Conservation (phyloP, 1,140 invertebrate species). For the Hetaerina americana region DNA sequence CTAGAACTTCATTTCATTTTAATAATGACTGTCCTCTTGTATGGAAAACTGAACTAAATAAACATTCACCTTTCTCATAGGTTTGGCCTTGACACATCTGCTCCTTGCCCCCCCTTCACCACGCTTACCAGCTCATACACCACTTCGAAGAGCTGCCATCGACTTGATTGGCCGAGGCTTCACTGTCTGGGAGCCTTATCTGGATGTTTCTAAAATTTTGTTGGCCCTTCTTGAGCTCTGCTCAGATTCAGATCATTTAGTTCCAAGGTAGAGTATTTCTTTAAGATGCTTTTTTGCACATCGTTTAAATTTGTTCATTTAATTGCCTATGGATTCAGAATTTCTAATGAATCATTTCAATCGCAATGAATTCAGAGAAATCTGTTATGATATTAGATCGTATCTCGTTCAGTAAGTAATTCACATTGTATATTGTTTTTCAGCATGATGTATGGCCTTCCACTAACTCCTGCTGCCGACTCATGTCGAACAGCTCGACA, state of each 20-base stretch:
- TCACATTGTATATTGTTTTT: too few relatives aligned
- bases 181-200: conserved; percentile 95
- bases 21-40: neutral
- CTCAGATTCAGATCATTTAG: conserved; percentile 81
- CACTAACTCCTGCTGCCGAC: conserved; percentile 86
- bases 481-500: conserved; percentile 91
- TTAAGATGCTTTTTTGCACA: neutral
- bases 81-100: conserved; percentile 82
- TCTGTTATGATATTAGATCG: too few relatives aligned
- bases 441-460: conserved; percentile 89
- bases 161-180: conserved; percentile 94
- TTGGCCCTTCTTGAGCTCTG: conserved; percentile 86
- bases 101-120: conserved; percentile 71
- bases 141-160: conserved; percentile 84
- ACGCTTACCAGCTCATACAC: conserved; percentile 75
- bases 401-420: too few relatives aligned
- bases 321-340: neutral
- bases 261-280: conserved; percentile 45
- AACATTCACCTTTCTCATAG: conserved; percentile 26
- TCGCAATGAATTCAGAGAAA: too few relatives aligned
- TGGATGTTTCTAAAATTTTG: conserved; percentile 90
- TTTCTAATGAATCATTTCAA: too few relatives aligned
- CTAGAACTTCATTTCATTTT: neutral
- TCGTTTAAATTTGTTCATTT: neutral
- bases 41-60: neutral